phyloP scores from a whole-genome alignment of 2,113 vertebrate species.

The Irena cyanogastra region DNA sequence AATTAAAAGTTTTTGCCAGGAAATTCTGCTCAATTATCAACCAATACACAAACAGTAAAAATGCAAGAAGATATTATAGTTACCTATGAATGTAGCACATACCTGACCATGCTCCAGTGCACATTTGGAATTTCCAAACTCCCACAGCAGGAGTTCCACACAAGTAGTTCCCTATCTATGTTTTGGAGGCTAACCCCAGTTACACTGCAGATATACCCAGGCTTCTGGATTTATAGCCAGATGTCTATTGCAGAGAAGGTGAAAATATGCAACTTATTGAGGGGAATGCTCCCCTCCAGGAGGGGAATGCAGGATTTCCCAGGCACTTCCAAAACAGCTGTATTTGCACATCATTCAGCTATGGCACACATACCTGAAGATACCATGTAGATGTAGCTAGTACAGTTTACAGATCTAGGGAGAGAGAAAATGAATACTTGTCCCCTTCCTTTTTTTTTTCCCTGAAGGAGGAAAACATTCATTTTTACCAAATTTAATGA shows the following conservation, averaged over 20 bases:
- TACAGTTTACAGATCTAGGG: not conserved
- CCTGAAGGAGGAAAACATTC: not conserved
- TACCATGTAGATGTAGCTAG: not conserved
- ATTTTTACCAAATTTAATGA: not conserved
- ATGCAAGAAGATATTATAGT: not conserved
- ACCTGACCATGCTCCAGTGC: not conserved
- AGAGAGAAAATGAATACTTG: not conserved
- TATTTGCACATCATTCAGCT: not conserved
- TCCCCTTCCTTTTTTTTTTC: not conserved
- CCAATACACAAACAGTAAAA: not conserved
- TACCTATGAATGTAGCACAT: not conserved
- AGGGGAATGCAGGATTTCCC: not conserved
- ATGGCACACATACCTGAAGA: rapidly evolving
- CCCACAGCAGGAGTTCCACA: not conserved
- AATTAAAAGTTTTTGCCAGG: not conserved
- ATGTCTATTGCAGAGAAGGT: not conserved
- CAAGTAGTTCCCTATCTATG: not conserved
- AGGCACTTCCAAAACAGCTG: not conserved
- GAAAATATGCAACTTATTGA: not conserved
- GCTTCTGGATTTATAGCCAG: not conserved
- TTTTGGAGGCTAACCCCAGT: not conserved
- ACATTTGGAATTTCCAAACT: not conserved
- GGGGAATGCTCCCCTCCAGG: not conserved
- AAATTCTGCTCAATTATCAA: not conserved
- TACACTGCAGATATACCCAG: not conserved